Percentiles rank a stretch among this genome's conserved stretches.
phyloP scores from a whole-genome alignment of 2,888 invertebrate species.

The Synergus itoensis region DNA sequence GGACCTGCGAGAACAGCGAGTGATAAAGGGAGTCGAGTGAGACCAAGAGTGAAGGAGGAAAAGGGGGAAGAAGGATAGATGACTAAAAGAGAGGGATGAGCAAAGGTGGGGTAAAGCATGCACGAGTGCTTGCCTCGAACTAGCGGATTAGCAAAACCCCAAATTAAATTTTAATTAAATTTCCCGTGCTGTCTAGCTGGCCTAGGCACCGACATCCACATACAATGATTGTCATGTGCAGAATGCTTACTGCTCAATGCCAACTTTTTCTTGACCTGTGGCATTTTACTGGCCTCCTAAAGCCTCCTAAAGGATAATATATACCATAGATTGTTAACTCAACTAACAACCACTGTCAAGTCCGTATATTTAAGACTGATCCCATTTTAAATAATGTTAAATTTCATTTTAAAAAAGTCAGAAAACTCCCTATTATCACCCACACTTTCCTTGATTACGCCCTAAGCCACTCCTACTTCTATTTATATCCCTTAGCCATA shows the following conservation, averaged over 20 bases:
- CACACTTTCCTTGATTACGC: too few species aligned
- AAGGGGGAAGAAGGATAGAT: constrained; percentile 35
- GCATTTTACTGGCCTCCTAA: constrained; percentile 39
- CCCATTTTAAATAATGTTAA: too few species aligned
- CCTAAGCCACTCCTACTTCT: too few species aligned
- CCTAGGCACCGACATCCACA: constrained; percentile 17
- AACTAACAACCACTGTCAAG: too few species aligned
- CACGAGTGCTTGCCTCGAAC: constrained; percentile 54
- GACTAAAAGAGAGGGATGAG: background rate
- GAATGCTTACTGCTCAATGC: constrained; percentile 42
- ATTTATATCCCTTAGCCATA: too few species aligned
- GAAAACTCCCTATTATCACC: too few species aligned
- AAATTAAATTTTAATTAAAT: constrained; percentile 75
- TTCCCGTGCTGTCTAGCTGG: constrained; percentile 47
- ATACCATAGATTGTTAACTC: background rate
- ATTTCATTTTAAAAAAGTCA: too few species aligned
- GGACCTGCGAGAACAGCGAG: constrained; percentile 27
- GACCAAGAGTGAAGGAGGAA: background rate
- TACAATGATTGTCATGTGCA: background rate
- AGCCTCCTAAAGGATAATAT: background rate
- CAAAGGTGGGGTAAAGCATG: constrained; percentile 4
- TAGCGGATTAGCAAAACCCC: constrained; percentile 70
- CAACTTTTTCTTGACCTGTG: constrained; percentile 45
- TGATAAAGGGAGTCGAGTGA: constrained; percentile 17
- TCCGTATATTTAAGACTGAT: too few species aligned